A percentile compares a stretch with the other conserved stretches of the same genome.
phyloP scores from a whole-genome alignment of 2,797 vertebrate species.

The Cuculus canorus region DNA sequence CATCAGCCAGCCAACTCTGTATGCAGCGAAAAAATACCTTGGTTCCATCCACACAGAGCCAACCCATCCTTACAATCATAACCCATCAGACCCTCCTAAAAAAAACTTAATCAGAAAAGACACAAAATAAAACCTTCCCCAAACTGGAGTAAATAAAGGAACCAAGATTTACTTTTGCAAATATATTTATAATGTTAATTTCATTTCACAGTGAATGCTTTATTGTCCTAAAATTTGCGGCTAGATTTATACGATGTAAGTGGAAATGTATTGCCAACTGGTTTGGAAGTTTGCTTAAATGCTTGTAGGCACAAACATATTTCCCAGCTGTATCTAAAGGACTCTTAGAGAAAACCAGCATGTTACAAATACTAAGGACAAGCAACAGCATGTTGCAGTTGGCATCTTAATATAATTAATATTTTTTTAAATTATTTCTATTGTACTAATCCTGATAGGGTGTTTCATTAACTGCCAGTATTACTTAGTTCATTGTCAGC shows the following conservation, averaged over 20 bases:
- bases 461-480: neutral
- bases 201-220: neutral
- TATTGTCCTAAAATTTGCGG: neutral
- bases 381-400: neutral
- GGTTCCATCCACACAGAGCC: neutral
- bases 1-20: neutral
- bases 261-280: neutral
- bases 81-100: neutral
- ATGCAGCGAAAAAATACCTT: neutral
- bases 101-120: neutral
- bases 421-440: neutral
- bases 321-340: neutral
- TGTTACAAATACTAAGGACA: neutral
- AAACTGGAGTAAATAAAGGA: neutral
- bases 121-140: neutral
- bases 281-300: neutral
- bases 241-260: neutral
- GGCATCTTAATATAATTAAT: neutral
- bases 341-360: neutral
- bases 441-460: neutral
- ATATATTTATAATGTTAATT: neutral
- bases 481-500: neutral
- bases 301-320: neutral
- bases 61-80: neutral
- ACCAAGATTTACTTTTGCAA: neutral